These are phyloP conservation scores for Centropus bengalensis DNA, from an alignment of 2,113 vertebrate genomes.

Conservation along the genomic window DNA sequence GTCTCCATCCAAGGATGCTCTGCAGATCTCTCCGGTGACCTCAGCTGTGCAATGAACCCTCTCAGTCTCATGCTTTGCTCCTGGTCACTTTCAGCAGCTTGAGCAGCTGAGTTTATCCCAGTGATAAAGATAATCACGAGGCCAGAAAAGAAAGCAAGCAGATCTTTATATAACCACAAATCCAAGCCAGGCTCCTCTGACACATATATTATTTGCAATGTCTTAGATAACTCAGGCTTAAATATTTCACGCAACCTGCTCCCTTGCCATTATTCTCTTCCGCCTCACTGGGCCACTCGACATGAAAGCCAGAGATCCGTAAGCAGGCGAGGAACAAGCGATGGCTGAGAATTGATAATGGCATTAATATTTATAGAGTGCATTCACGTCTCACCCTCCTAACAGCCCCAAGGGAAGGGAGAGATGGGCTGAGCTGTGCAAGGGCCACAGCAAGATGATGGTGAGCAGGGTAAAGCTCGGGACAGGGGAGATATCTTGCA, in stretches of 20 bases:
- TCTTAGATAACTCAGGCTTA: slow-evolving; percentile 26
- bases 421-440: neutral
- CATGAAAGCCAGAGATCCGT: neutral
- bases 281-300: neutral
- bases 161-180: neutral
- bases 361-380: slow-evolving; percentile 4
- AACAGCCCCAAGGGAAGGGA: neutral
- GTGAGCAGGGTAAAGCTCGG: neutral
- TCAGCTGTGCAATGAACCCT: neutral
- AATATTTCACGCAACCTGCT: slow-evolving; percentile 52
- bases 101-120: neutral
- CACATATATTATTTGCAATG: neutral
- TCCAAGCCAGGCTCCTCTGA: neutral
- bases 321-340: neutral
- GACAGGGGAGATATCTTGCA: neutral
- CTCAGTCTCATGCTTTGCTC: accelerated
- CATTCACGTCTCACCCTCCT: neutral
- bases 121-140: neutral
- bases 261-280: slow-evolving; percentile 41
- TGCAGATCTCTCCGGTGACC: neutral
- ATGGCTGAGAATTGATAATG: neutral
- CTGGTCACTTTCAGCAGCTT: neutral
- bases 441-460: neutral
- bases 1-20: neutral
- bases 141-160: neutral